These are phyloP conservation scores for Tetrax tetrax DNA, from an alignment of 2,113 vertebrate species.

Conservation along the genomic window DNA sequence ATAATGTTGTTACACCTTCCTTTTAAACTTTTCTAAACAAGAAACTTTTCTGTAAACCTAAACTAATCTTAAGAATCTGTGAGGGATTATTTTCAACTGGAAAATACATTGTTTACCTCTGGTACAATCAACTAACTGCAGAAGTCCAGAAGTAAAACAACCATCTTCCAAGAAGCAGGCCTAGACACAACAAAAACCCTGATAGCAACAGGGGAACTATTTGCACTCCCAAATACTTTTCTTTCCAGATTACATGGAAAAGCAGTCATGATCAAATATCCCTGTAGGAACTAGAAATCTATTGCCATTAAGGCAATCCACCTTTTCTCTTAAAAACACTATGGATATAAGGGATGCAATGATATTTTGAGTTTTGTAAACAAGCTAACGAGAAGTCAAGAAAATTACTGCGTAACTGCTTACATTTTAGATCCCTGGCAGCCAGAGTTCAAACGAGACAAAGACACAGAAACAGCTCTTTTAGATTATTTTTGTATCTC, in stretches of 20 bases:
- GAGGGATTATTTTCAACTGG: background rate
- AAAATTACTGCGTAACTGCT: background rate
- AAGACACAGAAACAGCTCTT: background rate
- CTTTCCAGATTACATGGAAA: background rate
- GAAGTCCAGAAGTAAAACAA: background rate
- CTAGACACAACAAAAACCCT: background rate
- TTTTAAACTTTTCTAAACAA: background rate
- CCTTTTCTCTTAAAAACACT: background rate
- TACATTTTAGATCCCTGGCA: background rate
- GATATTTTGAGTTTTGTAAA: background rate
- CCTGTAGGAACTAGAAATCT: background rate
- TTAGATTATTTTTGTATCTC: background rate
- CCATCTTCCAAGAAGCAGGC: background rate
- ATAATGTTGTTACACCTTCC: background rate
- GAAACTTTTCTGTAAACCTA: background rate
- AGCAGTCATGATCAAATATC: background rate
- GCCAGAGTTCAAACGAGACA: background rate
- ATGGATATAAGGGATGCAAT: background rate
- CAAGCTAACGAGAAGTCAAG: background rate
- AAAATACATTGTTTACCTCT: background rate
- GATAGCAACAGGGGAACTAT: background rate
- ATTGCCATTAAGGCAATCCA: background rate
- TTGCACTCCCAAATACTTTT: background rate
- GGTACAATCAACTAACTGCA: background rate
- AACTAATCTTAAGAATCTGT: background rate